Evolutionary conservation across 2,113 vertebrate species (phyloP).

Genomic region (Odontesthes bonariensis): DNA sequence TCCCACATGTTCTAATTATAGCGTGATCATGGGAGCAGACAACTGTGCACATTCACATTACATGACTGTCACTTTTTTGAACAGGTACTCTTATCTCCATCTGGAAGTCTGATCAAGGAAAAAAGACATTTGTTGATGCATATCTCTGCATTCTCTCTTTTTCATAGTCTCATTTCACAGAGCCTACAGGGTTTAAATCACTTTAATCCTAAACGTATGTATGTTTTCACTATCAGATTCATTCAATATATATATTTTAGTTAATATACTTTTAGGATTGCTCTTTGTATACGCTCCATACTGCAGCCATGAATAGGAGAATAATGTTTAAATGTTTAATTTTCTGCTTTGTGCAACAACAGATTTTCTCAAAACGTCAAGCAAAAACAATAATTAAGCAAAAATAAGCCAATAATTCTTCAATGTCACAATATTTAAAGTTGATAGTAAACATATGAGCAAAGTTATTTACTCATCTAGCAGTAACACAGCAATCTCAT

Average conservation of each 20-base stretch:
- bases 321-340: background rate
- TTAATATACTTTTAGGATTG: background rate
- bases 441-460: background rate
- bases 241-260: constrained; percentile 7
- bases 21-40: constrained; percentile 41
- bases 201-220: background rate
- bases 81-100: constrained; percentile 49
- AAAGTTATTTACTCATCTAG: background rate
- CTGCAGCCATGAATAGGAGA: background rate
- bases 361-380: background rate
- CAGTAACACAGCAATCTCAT: background rate
- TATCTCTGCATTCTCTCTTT: background rate
- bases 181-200: background rate
- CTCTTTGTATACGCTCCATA: background rate
- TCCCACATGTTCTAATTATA: constrained; percentile 39
- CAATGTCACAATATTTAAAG: background rate
- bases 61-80: constrained; percentile 32
- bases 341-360: no score
- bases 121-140: constrained; percentile 18
- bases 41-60: constrained; percentile 13
- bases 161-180: constrained; percentile 17
- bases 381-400: background rate
- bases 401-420: background rate
- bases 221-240: background rate
- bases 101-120: constrained; percentile 34